Evolutionary conservation across 2,113 vertebrate genomes (phyloP).

Genomic region (Opisthocomus hoazin): DNA sequence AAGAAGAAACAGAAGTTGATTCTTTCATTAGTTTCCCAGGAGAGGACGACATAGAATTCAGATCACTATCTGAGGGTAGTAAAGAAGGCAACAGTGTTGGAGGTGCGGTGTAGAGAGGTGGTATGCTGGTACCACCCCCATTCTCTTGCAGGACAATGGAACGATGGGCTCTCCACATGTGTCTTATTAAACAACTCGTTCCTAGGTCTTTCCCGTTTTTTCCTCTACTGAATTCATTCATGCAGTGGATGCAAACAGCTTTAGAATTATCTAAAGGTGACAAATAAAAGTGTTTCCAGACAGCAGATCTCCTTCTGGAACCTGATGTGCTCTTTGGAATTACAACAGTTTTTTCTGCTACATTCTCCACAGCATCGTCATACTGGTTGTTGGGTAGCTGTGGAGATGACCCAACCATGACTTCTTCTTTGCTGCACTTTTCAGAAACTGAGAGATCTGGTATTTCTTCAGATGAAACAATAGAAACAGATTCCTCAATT

Average conservation of each 20-base stretch:
- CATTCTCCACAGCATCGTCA: slow-evolving; percentile 77
- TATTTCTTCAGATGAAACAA: slow-evolving; percentile 79
- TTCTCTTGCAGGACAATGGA: slow-evolving; percentile 95
- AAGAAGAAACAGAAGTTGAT: slow-evolving; percentile 68
- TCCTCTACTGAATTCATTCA: slow-evolving; percentile 95
- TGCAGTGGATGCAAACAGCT: slow-evolving; percentile 96
- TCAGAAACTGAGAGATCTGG: slow-evolving; percentile 78
- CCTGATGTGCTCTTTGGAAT: slow-evolving; percentile 81
- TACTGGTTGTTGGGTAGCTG: slow-evolving; percentile 70
- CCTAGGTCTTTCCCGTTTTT: slow-evolving; percentile 97
- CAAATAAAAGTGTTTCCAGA: slow-evolving; percentile 98
- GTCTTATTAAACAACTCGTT: slow-evolving; percentile 94
- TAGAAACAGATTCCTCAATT: slow-evolving; percentile 71
- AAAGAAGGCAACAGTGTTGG: slow-evolving; percentile 83
- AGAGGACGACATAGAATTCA: slow-evolving; percentile 72
- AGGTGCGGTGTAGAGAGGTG: slow-evolving; percentile 82
- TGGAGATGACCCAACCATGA: slow-evolving; percentile 65
- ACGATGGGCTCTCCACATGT: slow-evolving; percentile 96
- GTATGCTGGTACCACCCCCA: slow-evolving; percentile 83
- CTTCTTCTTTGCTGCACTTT: slow-evolving; percentile 70
- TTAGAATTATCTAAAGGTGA: slow-evolving; percentile 93
- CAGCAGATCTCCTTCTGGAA: slow-evolving; percentile 89
- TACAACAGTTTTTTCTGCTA: slow-evolving; percentile 72
- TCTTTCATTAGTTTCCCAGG: slow-evolving; percentile 82
- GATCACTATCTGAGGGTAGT: slow-evolving; percentile 74